Base-by-base conservation (phyloP, 2,888 invertebrate genomes). In the Napeogenes sylphis region DNA sequence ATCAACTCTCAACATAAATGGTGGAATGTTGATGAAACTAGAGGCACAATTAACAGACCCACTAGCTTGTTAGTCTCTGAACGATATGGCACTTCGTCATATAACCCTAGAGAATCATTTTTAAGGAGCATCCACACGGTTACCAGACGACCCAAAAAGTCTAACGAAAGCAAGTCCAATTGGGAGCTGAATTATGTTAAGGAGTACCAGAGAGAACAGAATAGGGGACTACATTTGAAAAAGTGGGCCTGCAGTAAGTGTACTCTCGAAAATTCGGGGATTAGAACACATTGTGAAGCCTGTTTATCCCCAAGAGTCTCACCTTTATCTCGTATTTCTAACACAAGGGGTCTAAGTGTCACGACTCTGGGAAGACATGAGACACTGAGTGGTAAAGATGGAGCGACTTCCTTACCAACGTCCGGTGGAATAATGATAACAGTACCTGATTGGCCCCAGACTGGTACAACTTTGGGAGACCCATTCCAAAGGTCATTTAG, bases 161-260 rank as follows among this genome's bases (percentile, higher is more conserved):
- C 84, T 61, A 85, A 82, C 56, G 88, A 89, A 56, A 86, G 87
- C 69, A 87, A 87, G 68, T 90, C 88, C 0, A 90, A 91, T 75
- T 90, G 91, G 90, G 90, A 91, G 67, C 68, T 89, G 62, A 87
- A 88, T 75, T 91, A 90, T 70, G 84, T 87, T 1, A 86, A 90
- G 64, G 88, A 90, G 53, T 91, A 90, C 68, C 89, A 90, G 65
- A 81, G 80, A 60, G 89, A 90, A 67, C 87, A 90, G 70, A 86
- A 88, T 64, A 84, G 74, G 64, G 85, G 81, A 35, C 67, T 87
- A 58, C 87, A 89, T 75, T 75, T 87, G 70, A 90, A 90, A 71
- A 92, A 91, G 58, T 95, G 95, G 95, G 92, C 94, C 13, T 95
- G 95, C 76, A 92, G 92, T 71, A 92, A 94, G 74, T 96, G 96